Conservation (phyloP, 2,797 vertebrate species). For the Perodicticus potto region DNA sequence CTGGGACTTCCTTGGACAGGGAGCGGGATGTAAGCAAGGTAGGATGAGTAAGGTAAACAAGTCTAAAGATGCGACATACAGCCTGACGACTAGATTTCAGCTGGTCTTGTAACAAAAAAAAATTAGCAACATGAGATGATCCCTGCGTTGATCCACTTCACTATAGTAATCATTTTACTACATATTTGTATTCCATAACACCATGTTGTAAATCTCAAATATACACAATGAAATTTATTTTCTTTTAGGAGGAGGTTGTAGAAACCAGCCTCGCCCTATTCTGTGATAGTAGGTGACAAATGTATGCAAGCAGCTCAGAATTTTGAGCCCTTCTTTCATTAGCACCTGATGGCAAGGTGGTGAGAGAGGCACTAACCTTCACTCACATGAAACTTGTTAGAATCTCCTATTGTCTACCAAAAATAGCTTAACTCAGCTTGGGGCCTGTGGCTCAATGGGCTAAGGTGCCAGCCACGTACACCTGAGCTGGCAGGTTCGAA, state of each 20-base stretch:
- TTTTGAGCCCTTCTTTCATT: background rate
- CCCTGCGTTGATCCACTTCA: background rate
- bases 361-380: background rate
- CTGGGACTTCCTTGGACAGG: background rate
- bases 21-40: background rate
- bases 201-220: background rate
- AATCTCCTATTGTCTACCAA: background rate
- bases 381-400: background rate
- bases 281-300: background rate
- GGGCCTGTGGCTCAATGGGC: too few species aligned
- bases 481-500: too few species aligned
- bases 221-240: background rate
- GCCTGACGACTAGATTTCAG: background rate
- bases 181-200: background rate
- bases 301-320: background rate
- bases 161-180: background rate
- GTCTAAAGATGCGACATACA: background rate
- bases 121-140: background rate
- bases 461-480: too few species aligned
- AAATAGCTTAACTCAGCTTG: background rate
- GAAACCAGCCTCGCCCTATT: background rate
- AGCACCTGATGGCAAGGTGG: background rate
- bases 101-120: background rate
- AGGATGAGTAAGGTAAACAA: background rate
- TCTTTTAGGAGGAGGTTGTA: background rate